A percentile compares a stretch with the other conserved stretches of the same genome.
Evolutionary conservation across 2,797 vertebrate genomes (phyloP).

Genomic region (Epinephelus malabaricus): DNA sequence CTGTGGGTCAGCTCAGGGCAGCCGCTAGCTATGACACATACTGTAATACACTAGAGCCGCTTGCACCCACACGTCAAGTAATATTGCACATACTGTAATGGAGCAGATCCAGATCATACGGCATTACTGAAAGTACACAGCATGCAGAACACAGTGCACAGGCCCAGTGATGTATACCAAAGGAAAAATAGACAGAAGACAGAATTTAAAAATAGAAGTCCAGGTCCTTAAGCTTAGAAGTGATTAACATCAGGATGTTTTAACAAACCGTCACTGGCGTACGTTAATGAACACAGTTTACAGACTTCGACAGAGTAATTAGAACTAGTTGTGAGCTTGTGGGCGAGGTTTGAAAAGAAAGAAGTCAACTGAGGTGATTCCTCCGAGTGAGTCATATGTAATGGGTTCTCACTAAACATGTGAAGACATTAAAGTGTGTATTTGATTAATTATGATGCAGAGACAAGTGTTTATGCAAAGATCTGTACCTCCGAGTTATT

Average conservation of each 20-base stretch:
- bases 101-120: constrained; percentile 6
- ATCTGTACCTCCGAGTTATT: neutral
- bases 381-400: constrained; percentile 26
- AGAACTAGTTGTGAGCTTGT: constrained; percentile 28
- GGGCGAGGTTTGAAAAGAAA: constrained; percentile 29
- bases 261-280: neutral
- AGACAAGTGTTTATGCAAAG: constrained; percentile 3
- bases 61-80: constrained; percentile 8
- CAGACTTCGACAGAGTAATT: constrained; percentile 30
- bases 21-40: constrained; percentile 15
- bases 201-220: constrained; percentile 10
- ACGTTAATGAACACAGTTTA: constrained; percentile 24
- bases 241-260: constrained; percentile 24
- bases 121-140: constrained; percentile 9
- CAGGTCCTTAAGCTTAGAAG: constrained; percentile 12
- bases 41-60: constrained; percentile 23
- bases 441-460: neutral
- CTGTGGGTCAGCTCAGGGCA: constrained; percentile 33
- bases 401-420: neutral
- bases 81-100: neutral
- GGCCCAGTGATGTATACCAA: neutral
- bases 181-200: neutral
- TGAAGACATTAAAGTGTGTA: neutral
- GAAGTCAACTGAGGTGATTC: constrained; percentile 24
- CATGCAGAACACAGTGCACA: neutral